phyloP scores from a whole-genome alignment of 2,113 vertebrate genomes.

The Phasianus colchicus region DNA sequence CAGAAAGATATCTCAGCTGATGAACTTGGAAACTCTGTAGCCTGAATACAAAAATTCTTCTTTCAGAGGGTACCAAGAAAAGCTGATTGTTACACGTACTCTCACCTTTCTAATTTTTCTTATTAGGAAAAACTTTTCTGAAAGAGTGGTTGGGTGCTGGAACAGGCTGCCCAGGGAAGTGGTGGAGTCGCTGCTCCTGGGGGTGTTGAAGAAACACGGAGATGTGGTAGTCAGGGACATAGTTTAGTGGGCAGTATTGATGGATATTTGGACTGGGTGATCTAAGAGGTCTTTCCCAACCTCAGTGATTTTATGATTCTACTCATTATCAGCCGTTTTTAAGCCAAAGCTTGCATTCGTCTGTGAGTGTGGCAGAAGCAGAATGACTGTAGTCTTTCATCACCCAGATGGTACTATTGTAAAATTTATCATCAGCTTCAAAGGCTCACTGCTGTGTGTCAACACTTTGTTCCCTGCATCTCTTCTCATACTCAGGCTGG shows the following conservation, averaged over 20 bases:
- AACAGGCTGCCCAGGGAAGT: too few species aligned
- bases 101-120: background rate
- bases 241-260: too few species aligned
- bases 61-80: background rate
- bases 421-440: constrained; percentile 9
- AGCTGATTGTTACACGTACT: background rate
- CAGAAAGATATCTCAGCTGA: background rate
- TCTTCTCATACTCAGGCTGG: background rate
- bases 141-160: too few species aligned
- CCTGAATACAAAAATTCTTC: background rate
- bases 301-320: background rate
- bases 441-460: background rate
- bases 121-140: too few species aligned
- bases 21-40: background rate
- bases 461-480: background rate
- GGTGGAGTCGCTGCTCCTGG: too few species aligned
- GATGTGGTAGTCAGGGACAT: too few species aligned
- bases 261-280: too few species aligned
- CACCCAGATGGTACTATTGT: background rate
- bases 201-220: too few species aligned
- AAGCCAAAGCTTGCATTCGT: background rate
- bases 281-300: too few species aligned
- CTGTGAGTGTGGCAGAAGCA: background rate
- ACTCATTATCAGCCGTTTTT: background rate
- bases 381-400: background rate